phyloP scores from a whole-genome alignment of 2,113 vertebrate species.

The Nannobrachium achirus region DNA sequence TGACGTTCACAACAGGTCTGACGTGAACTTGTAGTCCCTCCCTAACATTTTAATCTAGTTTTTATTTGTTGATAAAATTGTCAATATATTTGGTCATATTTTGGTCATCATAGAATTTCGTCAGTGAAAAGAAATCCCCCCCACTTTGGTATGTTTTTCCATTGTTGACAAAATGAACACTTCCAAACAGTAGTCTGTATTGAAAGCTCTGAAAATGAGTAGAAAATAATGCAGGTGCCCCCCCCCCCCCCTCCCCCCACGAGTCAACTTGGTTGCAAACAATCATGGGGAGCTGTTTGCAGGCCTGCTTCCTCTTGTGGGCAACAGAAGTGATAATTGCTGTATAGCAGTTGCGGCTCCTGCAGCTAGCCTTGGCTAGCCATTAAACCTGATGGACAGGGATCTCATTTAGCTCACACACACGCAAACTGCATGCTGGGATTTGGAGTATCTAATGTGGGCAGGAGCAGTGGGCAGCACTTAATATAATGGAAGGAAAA shows the following conservation, averaged over 20 bases:
- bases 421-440: slow-evolving; percentile 52
- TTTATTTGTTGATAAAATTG: too few species aligned
- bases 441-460: slow-evolving; percentile 51
- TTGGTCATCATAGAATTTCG: too few species aligned
- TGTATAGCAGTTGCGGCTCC: slow-evolving; percentile 24
- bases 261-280: slow-evolving; percentile 8
- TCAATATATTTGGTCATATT: too few species aligned
- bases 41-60: too few species aligned
- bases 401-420: slow-evolving; percentile 52
- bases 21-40: too few species aligned
- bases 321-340: slow-evolving; percentile 33
- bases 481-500: slow-evolving; percentile 2
- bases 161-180: too few species aligned
- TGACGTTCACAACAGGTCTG: too few species aligned
- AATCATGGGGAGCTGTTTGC: slow-evolving; percentile 7
- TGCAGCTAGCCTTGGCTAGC: slow-evolving; percentile 17
- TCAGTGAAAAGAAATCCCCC: too few species aligned
- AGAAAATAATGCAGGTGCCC: too few species aligned
- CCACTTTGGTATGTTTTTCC: too few species aligned
- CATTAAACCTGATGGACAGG: slow-evolving; percentile 46
- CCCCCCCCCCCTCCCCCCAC: background rate
- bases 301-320: slow-evolving; percentile 13
- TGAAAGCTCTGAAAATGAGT: too few species aligned
- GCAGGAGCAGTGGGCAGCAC: slow-evolving; percentile 8
- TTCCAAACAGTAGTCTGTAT: too few species aligned